Conservation (phyloP, 2,888 invertebrate genomes). For the Tridacna gigas region DNA sequence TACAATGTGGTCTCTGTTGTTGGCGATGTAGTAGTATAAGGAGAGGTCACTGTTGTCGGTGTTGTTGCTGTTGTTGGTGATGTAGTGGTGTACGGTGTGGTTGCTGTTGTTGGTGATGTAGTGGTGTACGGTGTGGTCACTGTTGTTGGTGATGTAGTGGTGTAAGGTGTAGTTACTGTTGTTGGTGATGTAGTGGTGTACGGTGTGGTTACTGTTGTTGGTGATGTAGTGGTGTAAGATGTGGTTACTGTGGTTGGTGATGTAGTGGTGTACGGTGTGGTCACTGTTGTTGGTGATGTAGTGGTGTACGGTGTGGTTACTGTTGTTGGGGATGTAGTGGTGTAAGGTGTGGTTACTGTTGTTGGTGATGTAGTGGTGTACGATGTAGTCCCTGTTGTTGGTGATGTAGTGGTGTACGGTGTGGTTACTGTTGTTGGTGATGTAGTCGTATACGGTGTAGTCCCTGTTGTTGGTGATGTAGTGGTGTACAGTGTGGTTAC, state of each 20-base stretch:
- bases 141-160: slow-evolving; percentile 5
- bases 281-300: not conserved
- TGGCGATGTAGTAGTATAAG: not conserved
- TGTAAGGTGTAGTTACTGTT: slow-evolving; percentile 5
- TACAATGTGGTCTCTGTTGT: slow-evolving; percentile 3
- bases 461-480: not conserved
- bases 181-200: not conserved
- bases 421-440: not conserved
- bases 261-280: not conserved
- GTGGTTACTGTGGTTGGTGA: not conserved
- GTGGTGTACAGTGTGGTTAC: slow-evolving; percentile 6
- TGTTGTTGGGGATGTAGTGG: slow-evolving; percentile 4
- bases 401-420: not conserved
- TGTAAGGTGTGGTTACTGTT: slow-evolving; percentile 5
- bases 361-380: not conserved
- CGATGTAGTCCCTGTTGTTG: not conserved
- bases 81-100: not conserved
- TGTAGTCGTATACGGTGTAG: not conserved
- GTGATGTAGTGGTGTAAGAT: not conserved
- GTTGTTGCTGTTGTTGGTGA: not conserved
- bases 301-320: not conserved
- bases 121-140: not conserved
- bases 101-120: not conserved
- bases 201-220: not conserved
- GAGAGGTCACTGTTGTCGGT: not conserved